Evolutionary conservation across 2,113 vertebrate genomes (phyloP).

Genomic region (Lates calcarifer): DNA sequence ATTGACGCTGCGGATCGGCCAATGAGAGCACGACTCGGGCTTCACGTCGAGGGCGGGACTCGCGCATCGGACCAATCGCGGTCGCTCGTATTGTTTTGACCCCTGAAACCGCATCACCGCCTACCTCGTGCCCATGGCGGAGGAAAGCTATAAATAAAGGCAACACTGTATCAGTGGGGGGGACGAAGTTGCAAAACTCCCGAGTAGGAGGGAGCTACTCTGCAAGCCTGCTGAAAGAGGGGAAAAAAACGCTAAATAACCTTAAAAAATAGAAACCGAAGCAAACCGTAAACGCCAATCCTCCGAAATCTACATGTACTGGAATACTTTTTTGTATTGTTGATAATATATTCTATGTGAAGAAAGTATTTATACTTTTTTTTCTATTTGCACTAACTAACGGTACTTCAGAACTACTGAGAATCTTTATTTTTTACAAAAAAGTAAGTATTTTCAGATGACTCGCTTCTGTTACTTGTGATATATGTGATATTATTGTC

Average conservation of each 20-base stretch:
- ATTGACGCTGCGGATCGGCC: constrained; percentile 47
- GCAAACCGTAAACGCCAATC: constrained; percentile 65
- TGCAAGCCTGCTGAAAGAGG: constrained; percentile 78
- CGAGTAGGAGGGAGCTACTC: constrained; percentile 76
- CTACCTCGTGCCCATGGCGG: constrained; percentile 85
- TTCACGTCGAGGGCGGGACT: constrained; percentile 24
- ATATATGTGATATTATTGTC: not conserved
- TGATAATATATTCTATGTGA: constrained; percentile 80
- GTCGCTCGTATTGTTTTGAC: constrained; percentile 82
- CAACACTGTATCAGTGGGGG: constrained; percentile 44
- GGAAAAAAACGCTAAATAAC: constrained; percentile 61
- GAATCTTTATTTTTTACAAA: constrained; percentile 73
- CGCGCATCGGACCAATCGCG: constrained; percentile 59
- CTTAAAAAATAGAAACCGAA: constrained; percentile 63
- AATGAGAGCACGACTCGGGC: constrained; percentile 45
- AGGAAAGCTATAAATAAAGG: constrained; percentile 86
- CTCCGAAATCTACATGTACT: constrained; percentile 78
- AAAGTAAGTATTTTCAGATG: constrained; percentile 77
- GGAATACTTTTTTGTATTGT: constrained; percentile 84
- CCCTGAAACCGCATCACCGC: constrained; percentile 86
- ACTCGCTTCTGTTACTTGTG: not conserved
- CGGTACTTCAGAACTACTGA: constrained; percentile 85
- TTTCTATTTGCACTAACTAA: constrained; percentile 87
- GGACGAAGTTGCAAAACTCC: constrained; percentile 86
- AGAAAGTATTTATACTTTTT: constrained; percentile 86